These are phyloP conservation scores for zebrafish (Danio rerio) DNA, from an alignment of 2,113 vertebrate genomes.

Conservation along the genomic window GRCz12tu NC_133179.1:9353001-9353500, in stretches of 20 bases:
- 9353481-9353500: not conserved
- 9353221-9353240: not conserved
- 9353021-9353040: not conserved
- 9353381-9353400: not conserved
- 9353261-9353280: not conserved
- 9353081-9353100: not conserved
- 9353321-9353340: not conserved
- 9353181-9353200: not conserved
- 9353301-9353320: not conserved
- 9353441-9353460: not conserved
- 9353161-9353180: not conserved
- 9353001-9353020: slow-evolving; percentile 95
- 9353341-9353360: not conserved
- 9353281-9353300: not conserved
- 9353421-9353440: not conserved
- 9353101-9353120: not conserved
- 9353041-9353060: not conserved
- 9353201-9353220: not conserved
- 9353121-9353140: not conserved
- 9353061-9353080: not conserved
- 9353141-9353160: not conserved
- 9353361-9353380: not conserved
- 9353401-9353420: not conserved
- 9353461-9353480: not conserved
- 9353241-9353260: not conserved